Evolutionary conservation across 2,113 vertebrate genomes (phyloP).

Genomic region (Puma concolor): DNA sequence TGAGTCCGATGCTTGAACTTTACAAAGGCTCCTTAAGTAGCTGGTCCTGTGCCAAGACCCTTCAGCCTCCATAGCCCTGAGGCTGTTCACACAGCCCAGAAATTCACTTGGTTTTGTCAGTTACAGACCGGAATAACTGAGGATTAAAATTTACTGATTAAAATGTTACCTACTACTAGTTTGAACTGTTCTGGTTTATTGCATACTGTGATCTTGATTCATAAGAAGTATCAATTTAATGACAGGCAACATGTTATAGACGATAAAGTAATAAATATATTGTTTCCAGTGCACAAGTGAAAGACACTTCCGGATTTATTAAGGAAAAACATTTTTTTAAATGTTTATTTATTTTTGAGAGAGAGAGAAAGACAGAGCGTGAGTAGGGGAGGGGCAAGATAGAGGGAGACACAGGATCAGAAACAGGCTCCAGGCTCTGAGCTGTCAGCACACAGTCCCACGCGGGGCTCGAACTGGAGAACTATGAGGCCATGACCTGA

Average conservation of each 20-base stretch:
- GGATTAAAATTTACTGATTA: not conserved
- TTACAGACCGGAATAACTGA: not conserved
- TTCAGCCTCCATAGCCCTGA: not conserved
- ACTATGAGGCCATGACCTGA: no score
- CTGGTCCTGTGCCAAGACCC: not conserved
- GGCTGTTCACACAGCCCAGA: not conserved
- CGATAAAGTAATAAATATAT: not conserved
- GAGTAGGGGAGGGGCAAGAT: no score
- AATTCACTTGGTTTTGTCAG: not conserved
- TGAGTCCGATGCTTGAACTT: not conserved
- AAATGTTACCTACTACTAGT: not conserved
- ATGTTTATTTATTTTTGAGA: no score
- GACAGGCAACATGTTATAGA: not conserved
- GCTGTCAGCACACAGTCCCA: no score
- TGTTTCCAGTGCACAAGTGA: not conserved
- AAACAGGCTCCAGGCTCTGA: no score
- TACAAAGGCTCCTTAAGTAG: not conserved
- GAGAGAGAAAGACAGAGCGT: no score
- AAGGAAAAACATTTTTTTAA: no score
- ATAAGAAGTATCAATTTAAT: not conserved
- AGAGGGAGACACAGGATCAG: no score
- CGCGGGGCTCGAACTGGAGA: no score
- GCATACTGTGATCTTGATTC: not conserved
- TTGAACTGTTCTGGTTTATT: not conserved
- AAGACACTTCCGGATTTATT: not conserved